These are phyloP conservation scores for Lepeophtheirus salmonis DNA, from an alignment of 1,140 invertebrate species.

Conservation along the genomic window DNA sequence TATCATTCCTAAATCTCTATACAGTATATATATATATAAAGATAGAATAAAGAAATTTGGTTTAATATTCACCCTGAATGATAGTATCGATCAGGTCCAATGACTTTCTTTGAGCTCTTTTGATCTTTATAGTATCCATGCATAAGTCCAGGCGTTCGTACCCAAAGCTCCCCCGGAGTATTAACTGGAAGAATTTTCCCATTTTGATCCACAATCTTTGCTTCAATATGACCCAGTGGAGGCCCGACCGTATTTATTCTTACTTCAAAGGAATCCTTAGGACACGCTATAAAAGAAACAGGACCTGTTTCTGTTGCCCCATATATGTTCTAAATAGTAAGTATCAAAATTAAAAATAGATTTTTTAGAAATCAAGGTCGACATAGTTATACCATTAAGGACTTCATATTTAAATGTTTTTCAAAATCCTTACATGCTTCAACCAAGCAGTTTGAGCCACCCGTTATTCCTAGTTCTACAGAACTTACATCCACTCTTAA, in stretches of 20 bases:
- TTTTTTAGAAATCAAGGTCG: too few species aligned
- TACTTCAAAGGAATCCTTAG: too few species aligned
- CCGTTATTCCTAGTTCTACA: too few species aligned
- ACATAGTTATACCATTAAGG: too few species aligned
- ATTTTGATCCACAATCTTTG: too few species aligned
- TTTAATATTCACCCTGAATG: slow-evolving; percentile 69
- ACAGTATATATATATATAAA: not conserved
- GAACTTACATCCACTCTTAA: too few species aligned
- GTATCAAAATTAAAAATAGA: too few species aligned
- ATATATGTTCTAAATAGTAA: too few species aligned
- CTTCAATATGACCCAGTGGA: too few species aligned
- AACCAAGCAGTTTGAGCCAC: too few species aligned
- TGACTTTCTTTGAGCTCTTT: slow-evolving; percentile 49
- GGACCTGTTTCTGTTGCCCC: slow-evolving; percentile 71
- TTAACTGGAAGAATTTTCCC: slow-evolving; percentile 58
- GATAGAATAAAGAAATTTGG: slow-evolving; percentile 4
- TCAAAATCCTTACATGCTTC: too few species aligned
- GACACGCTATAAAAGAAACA: slow-evolving; percentile 42
- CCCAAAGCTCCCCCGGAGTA: slow-evolving; percentile 54
- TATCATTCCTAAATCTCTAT: slow-evolving; percentile 50
- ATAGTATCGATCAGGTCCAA: slow-evolving; percentile 56
- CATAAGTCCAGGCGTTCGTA: slow-evolving; percentile 61
- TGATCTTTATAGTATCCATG: slow-evolving; percentile 64
- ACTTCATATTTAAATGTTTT: too few species aligned
- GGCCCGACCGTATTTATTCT: slow-evolving; percentile 30